Conservation (phyloP, 2,797 vertebrate genomes). For the Gambusia yucatana region DNA sequence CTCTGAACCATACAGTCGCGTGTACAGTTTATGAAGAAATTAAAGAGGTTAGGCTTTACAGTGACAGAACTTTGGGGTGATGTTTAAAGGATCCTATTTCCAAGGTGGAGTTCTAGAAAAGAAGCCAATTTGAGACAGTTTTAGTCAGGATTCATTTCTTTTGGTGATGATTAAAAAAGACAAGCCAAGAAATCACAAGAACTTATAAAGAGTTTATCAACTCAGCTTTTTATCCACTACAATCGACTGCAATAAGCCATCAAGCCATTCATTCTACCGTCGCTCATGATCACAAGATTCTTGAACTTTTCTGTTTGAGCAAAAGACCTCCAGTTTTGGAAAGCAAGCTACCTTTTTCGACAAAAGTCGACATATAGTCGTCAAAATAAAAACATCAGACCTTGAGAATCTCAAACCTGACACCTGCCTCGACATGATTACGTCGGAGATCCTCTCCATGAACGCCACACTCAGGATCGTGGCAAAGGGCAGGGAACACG, state of each 20-base stretch:
- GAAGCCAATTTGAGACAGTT: background rate
- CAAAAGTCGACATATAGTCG: background rate
- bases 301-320: background rate
- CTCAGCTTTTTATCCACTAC: background rate
- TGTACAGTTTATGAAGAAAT: constrained; percentile 11
- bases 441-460: background rate
- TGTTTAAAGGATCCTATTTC: constrained; percentile 33
- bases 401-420: background rate
- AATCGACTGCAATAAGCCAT: background rate
- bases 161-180: background rate
- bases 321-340: background rate
- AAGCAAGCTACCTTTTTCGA: background rate
- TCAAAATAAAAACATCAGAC: background rate
- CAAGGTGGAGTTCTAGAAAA: background rate
- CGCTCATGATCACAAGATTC: background rate
- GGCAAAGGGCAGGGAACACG: background rate
- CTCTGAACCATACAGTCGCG: constrained; percentile 29
- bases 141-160: background rate
- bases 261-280: background rate
- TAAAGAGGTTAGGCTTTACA: constrained; percentile 7
- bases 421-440: background rate
- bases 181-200: background rate
- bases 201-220: background rate
- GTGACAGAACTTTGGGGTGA: constrained; percentile 7
- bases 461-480: background rate